Conservation (phyloP, 2,113 vertebrate species). For the Limnothrissa miodon region DNA sequence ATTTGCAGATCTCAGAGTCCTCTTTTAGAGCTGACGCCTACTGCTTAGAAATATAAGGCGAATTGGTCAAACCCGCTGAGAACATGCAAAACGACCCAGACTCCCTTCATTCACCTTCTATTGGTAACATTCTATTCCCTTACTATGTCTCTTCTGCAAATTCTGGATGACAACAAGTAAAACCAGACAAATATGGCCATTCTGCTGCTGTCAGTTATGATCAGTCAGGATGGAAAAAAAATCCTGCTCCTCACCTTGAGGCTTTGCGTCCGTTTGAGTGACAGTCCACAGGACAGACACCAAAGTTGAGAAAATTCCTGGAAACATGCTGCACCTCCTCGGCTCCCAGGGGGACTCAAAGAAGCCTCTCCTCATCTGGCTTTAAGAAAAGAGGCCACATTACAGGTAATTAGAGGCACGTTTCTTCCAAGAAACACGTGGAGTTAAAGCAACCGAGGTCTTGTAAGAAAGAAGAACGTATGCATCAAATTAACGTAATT, state of each 20-base stretch:
- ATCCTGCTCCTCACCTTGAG: constrained; percentile 36
- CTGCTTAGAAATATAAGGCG: not conserved
- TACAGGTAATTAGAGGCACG: constrained; percentile 5
- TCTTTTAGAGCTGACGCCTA: not conserved
- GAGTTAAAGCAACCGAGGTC: not conserved
- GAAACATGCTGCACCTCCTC: constrained; percentile 12
- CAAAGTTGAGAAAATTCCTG: constrained; percentile 9
- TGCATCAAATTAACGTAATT: not conserved
- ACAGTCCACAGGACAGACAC: constrained; percentile 28
- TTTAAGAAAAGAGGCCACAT: not conserved
- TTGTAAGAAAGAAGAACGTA: not conserved
- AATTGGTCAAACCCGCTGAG: not conserved
- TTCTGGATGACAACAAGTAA: not conserved
- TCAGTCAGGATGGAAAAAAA: not conserved
- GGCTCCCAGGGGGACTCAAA: not conserved
- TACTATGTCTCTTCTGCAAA: too few relatives aligned
- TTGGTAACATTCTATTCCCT: too few relatives aligned
- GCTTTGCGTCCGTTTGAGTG: constrained; percentile 16
- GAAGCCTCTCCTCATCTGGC: not conserved
- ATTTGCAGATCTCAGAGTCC: not conserved
- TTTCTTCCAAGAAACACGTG: not conserved
- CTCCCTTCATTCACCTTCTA: not conserved
- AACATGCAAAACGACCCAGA: not conserved
- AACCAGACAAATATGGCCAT: not conserved
- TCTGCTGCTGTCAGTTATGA: not conserved